Percentiles rank a stretch among this genome's conserved stretches.
phyloP scores from a whole-genome alignment of 2,113 vertebrate species.

The Galemys pyrenaicus region DNA sequence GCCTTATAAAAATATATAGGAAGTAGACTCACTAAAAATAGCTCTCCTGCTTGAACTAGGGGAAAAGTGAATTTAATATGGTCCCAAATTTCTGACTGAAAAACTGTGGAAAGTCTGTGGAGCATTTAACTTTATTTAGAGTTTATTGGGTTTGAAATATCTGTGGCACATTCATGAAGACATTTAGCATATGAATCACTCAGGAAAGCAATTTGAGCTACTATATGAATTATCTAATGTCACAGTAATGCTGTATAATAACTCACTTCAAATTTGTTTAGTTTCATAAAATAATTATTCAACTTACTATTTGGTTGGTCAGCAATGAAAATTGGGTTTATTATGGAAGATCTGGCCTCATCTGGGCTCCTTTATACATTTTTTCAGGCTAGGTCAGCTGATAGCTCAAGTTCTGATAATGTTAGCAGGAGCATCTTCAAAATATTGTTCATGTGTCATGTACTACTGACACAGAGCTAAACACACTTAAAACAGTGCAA shows the following conservation, averaged over 20 bases:
- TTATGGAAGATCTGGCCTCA: neutral
- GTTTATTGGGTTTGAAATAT: neutral
- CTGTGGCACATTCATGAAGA: neutral
- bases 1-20: neutral
- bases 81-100: neutral
- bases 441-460: neutral
- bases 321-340: neutral
- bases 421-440: neutral
- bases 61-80: neutral
- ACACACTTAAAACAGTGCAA: too few relatives aligned
- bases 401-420: neutral
- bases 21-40: neutral
- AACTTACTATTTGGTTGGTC: neutral
- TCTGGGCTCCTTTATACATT: neutral
- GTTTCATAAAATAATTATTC: neutral
- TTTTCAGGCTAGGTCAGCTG: neutral
- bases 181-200: neutral
- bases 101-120: too few relatives aligned
- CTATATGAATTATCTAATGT: neutral
- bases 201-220: neutral
- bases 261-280: neutral
- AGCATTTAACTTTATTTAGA: too few relatives aligned
- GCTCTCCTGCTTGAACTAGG: neutral
- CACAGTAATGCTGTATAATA: neutral
- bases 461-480: too few relatives aligned